phyloP scores from a whole-genome alignment of 2,113 vertebrate species.

The Paedocypris sp. region DNA sequence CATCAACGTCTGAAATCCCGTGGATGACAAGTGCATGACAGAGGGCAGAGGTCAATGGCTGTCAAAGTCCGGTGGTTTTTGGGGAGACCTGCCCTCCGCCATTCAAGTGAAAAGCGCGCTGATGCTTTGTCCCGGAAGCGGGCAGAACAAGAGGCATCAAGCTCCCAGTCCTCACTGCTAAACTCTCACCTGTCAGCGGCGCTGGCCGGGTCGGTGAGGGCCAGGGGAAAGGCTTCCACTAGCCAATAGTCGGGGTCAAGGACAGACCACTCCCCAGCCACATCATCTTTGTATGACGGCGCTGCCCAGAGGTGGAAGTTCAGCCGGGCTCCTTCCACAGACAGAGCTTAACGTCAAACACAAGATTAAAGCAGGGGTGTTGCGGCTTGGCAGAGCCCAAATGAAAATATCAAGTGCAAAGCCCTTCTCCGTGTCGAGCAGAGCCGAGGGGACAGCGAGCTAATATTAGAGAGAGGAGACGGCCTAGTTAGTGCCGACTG shows the following conservation, averaged over 20 bases:
- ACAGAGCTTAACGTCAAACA: constrained; percentile 73
- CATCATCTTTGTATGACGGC: constrained; percentile 66
- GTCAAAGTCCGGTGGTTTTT: constrained; percentile 27
- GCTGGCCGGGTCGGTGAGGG: constrained; percentile 48
- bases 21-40: constrained; percentile 24
- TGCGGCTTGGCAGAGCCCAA: constrained; percentile 69
- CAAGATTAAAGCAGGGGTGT: constrained; percentile 79
- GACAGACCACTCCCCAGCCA: constrained; percentile 50
- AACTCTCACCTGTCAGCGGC: constrained; percentile 51
- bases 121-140: constrained; percentile 24
- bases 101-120: constrained; percentile 21
- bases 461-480: constrained; percentile 66
- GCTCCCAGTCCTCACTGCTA: constrained; percentile 21
- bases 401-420: constrained; percentile 85
- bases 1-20: constrained; percentile 23
- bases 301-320: constrained; percentile 73
- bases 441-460: constrained; percentile 67
- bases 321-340: constrained; percentile 78
- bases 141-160: constrained; percentile 16
- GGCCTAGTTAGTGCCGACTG: constrained; percentile 58
- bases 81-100: constrained; percentile 1
- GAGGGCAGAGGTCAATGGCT: constrained; percentile 24
- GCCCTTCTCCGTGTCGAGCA: constrained; percentile 58
- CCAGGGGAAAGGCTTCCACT: constrained; percentile 55
- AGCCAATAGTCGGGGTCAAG: constrained; percentile 63